Evolutionary conservation across 1,140 invertebrate species (phyloP).

Genomic region (Bradysia coprophila): DNA sequence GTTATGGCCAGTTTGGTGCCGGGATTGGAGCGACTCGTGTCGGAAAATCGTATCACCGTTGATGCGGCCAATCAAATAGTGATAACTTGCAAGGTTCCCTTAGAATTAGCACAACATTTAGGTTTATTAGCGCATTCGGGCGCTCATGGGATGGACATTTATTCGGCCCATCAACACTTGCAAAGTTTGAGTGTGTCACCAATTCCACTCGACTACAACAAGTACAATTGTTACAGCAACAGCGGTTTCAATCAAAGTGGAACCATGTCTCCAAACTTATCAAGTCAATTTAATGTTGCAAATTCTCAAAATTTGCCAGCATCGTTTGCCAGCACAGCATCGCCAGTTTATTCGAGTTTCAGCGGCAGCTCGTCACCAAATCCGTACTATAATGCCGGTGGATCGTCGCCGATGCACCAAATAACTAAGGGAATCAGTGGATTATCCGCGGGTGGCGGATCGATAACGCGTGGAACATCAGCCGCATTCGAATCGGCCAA

Average conservation of each 20-base stretch:
- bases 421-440: slow-evolving; percentile 34
- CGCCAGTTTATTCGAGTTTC: slow-evolving; percentile 17
- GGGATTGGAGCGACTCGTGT: slow-evolving; percentile 20
- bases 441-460: slow-evolving; percentile 39
- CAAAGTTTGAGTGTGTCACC: slow-evolving; percentile 16
- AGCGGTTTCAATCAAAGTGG: slow-evolving; percentile 2
- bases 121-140: slow-evolving; percentile 18
- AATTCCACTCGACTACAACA: not conserved
- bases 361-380: slow-evolving; percentile 18
- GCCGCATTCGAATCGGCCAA: slow-evolving; percentile 21
- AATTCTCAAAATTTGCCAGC: not conserved
- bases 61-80: slow-evolving; percentile 23
- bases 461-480: slow-evolving; percentile 55
- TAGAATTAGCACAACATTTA: slow-evolving; percentile 22
- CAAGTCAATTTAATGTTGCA: not conserved
- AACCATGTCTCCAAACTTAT: not conserved
- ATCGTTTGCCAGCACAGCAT: slow-evolving; percentile 16
- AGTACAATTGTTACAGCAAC: not conserved
- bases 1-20: slow-evolving; percentile 20
- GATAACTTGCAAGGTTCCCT: slow-evolving; percentile 23
- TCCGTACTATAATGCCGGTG: slow-evolving; percentile 12
- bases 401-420: slow-evolving; percentile 20
- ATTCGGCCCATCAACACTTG: not conserved
- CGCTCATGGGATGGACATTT: not conserved
- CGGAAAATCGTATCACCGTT: slow-evolving; percentile 22